Percentiles rank a stretch among this genome's conserved stretches.
Conservation (phyloP, 1,140 invertebrate genomes). For the Myzus persicae region DNA sequence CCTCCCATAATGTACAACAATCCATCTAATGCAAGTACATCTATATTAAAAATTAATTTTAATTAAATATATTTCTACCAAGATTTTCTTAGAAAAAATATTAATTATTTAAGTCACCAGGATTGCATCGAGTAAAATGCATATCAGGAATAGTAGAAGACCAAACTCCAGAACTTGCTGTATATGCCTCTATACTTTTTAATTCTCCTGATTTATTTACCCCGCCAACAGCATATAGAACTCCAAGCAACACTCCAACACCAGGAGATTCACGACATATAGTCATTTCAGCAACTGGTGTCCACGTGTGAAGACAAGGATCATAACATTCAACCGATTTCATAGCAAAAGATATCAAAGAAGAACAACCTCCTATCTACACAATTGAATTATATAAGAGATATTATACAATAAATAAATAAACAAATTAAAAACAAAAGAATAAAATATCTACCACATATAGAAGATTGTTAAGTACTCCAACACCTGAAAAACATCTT, state of each 20-base stretch:
- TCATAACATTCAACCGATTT: constrained; percentile 92
- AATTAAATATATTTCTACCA: not conserved
- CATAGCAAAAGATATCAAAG: constrained; percentile 81
- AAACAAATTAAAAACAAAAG: too few relatives aligned
- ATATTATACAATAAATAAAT: too few relatives aligned
- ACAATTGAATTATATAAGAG: too few relatives aligned
- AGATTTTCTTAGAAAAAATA: not conserved
- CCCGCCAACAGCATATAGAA: constrained; percentile 88
- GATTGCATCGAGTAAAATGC: constrained; percentile 89
- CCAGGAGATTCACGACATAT: constrained; percentile 86
- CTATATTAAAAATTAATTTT: constrained; percentile 64
- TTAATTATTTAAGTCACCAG: constrained; percentile 69
- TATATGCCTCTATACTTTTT: constrained; percentile 87
- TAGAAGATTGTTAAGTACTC: too few relatives aligned
- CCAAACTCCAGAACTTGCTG: constrained; percentile 82
- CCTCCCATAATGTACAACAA: constrained; percentile 91
- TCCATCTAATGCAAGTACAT: constrained; percentile 86
- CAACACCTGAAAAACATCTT: too few relatives aligned
- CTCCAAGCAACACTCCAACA: constrained; percentile 87
- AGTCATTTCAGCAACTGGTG: constrained; percentile 83
- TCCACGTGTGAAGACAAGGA: constrained; percentile 85
- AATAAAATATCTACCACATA: too few relatives aligned
- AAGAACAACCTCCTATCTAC: constrained; percentile 88
- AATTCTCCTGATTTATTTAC: constrained; percentile 91
- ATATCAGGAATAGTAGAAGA: constrained; percentile 89